Evolutionary conservation across 1,140 invertebrate species (phyloP), one percentile per base, ranked within the genome.

Genomic region (Sycophila sp.): DNA sequence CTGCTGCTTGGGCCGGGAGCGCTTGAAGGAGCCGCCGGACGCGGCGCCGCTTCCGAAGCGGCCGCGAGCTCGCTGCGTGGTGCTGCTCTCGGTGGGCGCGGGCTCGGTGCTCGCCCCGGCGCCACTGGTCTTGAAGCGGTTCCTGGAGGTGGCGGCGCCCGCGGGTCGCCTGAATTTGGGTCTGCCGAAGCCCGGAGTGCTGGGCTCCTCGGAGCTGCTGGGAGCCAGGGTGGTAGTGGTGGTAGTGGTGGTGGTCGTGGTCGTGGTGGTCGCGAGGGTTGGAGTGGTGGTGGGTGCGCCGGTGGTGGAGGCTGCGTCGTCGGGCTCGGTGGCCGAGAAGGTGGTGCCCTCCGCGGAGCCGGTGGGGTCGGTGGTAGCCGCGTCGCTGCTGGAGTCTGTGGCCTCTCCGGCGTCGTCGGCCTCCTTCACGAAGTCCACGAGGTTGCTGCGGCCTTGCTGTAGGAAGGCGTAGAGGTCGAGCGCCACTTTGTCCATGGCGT

Each of bases 381-480:
- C 83, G 1, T 87, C 83, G 49, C 87, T 2, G 78, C 78, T 8
- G 78, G 26, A 0, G 88, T 47, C 8, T 10, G 83, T 79, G 47
- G 81, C 79, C 19, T 83, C 83, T 0, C 75, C 77, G 1, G 77
- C 79, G 34, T 77, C 76, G 11, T 80, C 76, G 26, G 73, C 58
- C 38, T 85, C 80, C 30, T 74, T 78, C 4, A 75, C 82, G 5
- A 76, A 69, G 17, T 85, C 85, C 38, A 92, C 90, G 26, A 93
- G 82, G 75, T 93, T 93, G 73, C 90, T 92, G 45, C 92, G 91
- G n/a, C 91, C 91, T 76, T 89, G 88, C 42, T 87, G 86, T 13
- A 93, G 84, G 73, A 93, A 91, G 0, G 93, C 93, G 73, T 94
- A 94, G 17, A 94, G 81, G 76, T 94, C 93, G 15, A 94, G 84